Conservation (phyloP, 2,797 vertebrate genomes). For the Epinephelus malabaricus region DNA sequence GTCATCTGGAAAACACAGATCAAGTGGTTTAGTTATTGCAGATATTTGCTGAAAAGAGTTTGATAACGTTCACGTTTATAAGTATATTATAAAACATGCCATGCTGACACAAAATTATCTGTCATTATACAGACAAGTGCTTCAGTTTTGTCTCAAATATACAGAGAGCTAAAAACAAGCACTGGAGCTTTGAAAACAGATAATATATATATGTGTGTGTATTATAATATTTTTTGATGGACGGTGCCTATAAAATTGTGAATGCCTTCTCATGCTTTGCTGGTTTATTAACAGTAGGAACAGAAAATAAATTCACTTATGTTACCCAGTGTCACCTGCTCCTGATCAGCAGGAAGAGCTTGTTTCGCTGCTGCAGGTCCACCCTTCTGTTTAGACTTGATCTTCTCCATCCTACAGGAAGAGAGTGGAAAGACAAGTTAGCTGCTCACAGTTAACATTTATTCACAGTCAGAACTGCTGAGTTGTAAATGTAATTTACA, state of each 20-base stretch:
- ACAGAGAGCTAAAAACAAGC: not conserved
- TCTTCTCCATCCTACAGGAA: slow-evolving; percentile 86
- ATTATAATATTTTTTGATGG: no score
- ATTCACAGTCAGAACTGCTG: not conserved
- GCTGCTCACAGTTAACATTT: not conserved
- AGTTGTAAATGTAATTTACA: not conserved
- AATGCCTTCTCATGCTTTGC: not conserved
- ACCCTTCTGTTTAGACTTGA: slow-evolving; percentile 84
- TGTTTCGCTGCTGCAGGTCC: slow-evolving; percentile 50
- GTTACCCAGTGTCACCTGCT: slow-evolving; percentile 61
- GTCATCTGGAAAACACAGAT: slow-evolving; percentile 66
- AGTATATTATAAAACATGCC: not conserved
- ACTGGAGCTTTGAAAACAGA: not conserved
- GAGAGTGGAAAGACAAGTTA: not conserved
- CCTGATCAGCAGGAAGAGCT: slow-evolving; percentile 43
- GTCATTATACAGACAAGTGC: not conserved
- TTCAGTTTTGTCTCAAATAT: not conserved
- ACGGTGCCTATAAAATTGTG: not conserved
- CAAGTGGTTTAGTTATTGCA: not conserved
- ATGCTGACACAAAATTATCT: not conserved
- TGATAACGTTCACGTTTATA: no score
- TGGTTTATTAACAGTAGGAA: slow-evolving; percentile 10
- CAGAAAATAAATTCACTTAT: slow-evolving; percentile 11
- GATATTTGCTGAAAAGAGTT: not conserved
- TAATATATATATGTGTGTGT: no score